Conservation (phyloP, 2,113 vertebrate genomes). For the Carassius auratus region DNA sequence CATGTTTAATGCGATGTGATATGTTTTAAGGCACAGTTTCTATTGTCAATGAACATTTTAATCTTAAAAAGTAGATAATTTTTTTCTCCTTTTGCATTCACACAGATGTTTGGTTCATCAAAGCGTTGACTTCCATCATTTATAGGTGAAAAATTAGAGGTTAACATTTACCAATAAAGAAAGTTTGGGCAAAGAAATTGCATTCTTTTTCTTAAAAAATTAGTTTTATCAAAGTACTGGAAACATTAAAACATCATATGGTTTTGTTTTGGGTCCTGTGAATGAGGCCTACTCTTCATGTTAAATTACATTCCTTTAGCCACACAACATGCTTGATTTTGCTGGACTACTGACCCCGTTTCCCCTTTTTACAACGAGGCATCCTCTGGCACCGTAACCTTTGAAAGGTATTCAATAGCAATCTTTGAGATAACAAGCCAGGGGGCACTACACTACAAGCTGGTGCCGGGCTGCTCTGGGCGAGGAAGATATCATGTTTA, state of each 20-base stretch:
- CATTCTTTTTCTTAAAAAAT: neutral
- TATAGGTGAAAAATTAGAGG: neutral
- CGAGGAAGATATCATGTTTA: constrained; percentile 79
- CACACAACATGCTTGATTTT: constrained; percentile 37
- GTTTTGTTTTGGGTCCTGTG: neutral
- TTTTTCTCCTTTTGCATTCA: constrained; percentile 16
- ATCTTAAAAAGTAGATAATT: neutral
- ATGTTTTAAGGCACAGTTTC: constrained; percentile 41
- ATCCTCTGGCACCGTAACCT: constrained; percentile 80
- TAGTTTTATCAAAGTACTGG: too few relatives aligned
- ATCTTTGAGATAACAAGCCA: constrained; percentile 82
- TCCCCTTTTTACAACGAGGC: constrained; percentile 71
- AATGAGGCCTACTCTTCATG: neutral
- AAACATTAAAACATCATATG: too few relatives aligned
- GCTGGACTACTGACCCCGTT: constrained; percentile 66
- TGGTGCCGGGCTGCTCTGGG: constrained; percentile 62
- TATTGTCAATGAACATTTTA: constrained; percentile 5
- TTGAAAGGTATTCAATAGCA: constrained; percentile 88
- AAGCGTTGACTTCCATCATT: neutral
- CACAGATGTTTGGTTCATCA: neutral
- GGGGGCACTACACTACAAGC: constrained; percentile 75
- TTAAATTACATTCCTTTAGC: neutral
- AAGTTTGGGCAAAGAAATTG: neutral
- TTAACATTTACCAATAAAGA: neutral
- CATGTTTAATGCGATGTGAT: constrained; percentile 21